Conservation (phyloP, 2,888 invertebrate species). For the Drosophila setosimentum region DNA sequence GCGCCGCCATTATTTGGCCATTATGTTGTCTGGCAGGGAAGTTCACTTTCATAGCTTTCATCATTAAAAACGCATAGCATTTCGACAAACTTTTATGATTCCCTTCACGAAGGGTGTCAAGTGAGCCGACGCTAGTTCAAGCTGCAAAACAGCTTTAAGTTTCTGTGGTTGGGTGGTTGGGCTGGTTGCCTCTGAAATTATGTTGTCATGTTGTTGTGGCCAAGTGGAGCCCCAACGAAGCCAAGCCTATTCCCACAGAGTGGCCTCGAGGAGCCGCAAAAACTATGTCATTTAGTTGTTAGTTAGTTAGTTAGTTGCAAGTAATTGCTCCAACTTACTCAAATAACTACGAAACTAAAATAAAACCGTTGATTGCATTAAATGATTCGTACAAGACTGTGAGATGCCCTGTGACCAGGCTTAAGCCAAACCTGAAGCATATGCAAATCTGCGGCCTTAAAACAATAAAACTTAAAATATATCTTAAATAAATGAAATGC, state of each 20-base stretch:
- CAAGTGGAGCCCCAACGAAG: conserved; percentile 17
- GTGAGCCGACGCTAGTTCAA: conserved; percentile 36
- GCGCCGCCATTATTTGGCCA: conserved; percentile 60
- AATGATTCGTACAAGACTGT: neutral
- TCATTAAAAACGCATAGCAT: conserved; percentile 77
- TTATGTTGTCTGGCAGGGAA: conserved; percentile 65
- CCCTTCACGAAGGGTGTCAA: conserved; percentile 40
- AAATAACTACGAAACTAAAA: conserved; percentile 12
- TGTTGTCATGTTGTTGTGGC: conserved; percentile 65
- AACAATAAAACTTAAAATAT: neutral
- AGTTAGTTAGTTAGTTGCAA: conserved; percentile 43
- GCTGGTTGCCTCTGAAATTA: conserved; percentile 52
- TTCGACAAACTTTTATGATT: conserved; percentile 66
- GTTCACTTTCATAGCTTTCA: conserved; percentile 44
- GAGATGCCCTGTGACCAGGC: neutral
- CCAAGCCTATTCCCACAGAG: conserved; percentile 77
- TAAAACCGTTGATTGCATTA: neutral
- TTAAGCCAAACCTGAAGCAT: no score
- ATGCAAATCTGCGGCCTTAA: no score
- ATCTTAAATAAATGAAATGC: neutral
- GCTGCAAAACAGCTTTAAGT: conserved; percentile 44
- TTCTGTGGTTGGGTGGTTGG: conserved; percentile 1
- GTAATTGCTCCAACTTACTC: conserved; percentile 50
- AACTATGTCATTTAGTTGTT: conserved; percentile 67
- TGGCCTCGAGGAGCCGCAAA: conserved; percentile 22